These are phyloP conservation scores for Thecophora atra DNA, from an alignment of 2,888 invertebrate species.

Conservation along the genomic window DNA sequence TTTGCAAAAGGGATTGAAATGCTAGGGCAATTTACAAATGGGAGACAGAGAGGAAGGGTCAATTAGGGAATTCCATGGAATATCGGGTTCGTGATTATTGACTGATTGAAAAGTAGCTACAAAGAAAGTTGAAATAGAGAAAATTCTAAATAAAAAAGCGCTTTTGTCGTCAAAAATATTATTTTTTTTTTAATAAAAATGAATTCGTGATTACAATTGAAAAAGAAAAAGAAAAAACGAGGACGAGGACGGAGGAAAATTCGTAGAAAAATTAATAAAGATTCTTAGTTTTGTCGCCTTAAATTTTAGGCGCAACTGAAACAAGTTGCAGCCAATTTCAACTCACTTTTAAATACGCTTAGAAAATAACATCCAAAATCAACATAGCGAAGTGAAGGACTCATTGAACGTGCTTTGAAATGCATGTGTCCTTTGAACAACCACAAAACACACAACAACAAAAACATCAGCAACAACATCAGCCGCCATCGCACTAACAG, in stretches of 20 bases:
- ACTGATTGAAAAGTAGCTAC: too few relatives aligned
- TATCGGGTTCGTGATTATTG: too few relatives aligned
- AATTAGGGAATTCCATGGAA: too few relatives aligned
- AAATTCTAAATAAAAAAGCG: neutral
- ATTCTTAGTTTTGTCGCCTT: too few relatives aligned
- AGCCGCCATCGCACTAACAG: neutral
- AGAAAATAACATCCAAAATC: neutral
- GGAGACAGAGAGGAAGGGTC: too few relatives aligned
- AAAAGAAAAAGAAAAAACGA: neutral
- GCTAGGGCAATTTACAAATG: too few relatives aligned
- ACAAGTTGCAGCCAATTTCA: too few relatives aligned
- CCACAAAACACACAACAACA: neutral
- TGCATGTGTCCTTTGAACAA: neutral
- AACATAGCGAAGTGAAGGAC: conserved; percentile 4
- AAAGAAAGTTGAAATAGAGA: neutral
- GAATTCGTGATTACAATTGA: neutral
- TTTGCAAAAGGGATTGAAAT: conserved; percentile 27
- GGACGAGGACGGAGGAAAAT: neutral
- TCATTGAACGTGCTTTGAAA: neutral
- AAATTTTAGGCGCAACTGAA: neutral
- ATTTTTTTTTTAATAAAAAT: neutral
- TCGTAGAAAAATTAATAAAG: neutral
- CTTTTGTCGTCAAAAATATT: too few relatives aligned
- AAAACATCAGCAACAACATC: conserved; percentile 5
- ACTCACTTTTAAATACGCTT: neutral